These are phyloP conservation scores for Scopus umbretta DNA, from an alignment of 2,113 vertebrate genomes.

Conservation along the genomic window DNA sequence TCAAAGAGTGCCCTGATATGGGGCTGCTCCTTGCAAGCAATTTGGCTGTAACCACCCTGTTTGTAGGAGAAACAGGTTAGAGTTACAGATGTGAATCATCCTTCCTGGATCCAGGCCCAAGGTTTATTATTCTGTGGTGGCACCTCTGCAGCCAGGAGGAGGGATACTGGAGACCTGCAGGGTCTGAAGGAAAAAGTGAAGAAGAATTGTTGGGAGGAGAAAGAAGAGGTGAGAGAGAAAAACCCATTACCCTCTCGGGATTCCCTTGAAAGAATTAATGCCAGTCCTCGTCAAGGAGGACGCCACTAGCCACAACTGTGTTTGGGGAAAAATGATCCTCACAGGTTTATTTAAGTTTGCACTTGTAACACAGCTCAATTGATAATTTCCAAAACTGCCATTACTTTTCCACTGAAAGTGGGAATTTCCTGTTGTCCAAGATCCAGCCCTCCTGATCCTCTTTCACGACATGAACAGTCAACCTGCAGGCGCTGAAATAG, in stretches of 20 bases:
- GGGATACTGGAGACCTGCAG: neutral
- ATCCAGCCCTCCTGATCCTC: neutral
- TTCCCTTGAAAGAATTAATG: neutral
- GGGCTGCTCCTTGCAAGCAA: neutral
- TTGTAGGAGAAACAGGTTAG: neutral
- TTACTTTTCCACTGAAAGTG: neutral
- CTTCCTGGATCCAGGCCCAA: neutral
- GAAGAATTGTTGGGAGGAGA: neutral
- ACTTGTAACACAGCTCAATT: neutral
- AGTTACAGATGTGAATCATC: neutral
- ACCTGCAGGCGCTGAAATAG: neutral
- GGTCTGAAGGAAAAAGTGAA: neutral
- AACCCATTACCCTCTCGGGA: neutral
- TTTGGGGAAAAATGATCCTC: neutral
- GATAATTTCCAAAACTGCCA: neutral
- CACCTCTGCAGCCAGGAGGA: neutral
- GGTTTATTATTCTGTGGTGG: neutral
- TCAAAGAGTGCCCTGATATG: neutral
- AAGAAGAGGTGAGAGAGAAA: neutral
- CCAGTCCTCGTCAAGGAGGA: neutral
- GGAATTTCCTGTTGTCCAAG: neutral
- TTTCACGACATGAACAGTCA: neutral
- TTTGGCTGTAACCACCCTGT: neutral
- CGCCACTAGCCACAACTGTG: accelerated
- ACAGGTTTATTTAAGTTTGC: neutral